Percentiles rank a stretch among this genome's conserved stretches.
phyloP scores from a whole-genome alignment of 37 sponge, comb jelly and placozoan genomes.

The Ianthella basta region DNA sequence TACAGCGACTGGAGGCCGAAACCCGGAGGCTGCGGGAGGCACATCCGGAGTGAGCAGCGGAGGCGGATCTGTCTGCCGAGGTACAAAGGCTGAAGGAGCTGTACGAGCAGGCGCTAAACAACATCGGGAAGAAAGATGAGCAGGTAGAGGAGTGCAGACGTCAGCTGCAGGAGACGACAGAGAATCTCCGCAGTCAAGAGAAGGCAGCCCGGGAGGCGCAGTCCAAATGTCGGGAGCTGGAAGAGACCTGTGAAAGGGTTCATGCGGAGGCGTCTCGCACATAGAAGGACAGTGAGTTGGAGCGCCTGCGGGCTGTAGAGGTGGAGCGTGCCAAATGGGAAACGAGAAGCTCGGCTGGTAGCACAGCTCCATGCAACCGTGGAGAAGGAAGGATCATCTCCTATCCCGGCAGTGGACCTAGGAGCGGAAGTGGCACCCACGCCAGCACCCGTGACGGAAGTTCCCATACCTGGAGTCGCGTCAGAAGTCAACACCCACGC shows the following conservation, averaged over 20 bases:
- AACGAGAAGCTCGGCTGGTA: not conserved
- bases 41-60: not conserved
- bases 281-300: not conserved
- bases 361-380: not conserved
- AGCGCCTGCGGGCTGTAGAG: not conserved
- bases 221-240: not conserved
- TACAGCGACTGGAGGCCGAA: not conserved
- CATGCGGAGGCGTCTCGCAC: not conserved
- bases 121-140: not conserved
- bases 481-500: not conserved
- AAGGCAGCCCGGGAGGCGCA: not conserved
- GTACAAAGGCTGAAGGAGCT: not conserved
- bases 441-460: too few relatives aligned
- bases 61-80: not conserved
- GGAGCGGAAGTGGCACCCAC: too few relatives aligned
- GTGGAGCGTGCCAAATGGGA: not conserved
- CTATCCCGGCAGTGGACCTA: not conserved
- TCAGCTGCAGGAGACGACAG: not conserved
- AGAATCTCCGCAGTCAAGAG: not conserved
- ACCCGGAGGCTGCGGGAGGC: conserved; percentile 4
- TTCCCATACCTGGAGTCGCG: too few relatives aligned
- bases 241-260: too few relatives aligned
- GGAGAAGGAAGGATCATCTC: not conserved
- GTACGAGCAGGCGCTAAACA: not conserved
- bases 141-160: too few relatives aligned